A percentile compares a stretch with the other conserved stretches of the same genome.
Conservation (phyloP, 2,888 invertebrate genomes). For the Tromatobia lineatoria region DNA sequence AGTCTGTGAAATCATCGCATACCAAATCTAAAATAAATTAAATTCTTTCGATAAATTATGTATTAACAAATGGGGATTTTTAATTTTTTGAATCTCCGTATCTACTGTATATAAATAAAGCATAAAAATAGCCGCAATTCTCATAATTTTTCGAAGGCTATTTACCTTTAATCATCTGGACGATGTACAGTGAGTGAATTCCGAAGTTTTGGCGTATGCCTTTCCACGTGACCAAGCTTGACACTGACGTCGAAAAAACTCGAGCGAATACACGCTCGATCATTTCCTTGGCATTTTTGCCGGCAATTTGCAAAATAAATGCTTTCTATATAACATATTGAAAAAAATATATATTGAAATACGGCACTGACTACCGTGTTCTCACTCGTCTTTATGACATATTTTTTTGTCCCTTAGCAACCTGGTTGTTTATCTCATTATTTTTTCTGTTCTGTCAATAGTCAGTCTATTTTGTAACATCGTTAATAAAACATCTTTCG, state of each 20-base stretch:
- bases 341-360: constrained; percentile 25
- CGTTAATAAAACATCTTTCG: neutral
- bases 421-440: neutral
- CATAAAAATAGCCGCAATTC: constrained; percentile 17
- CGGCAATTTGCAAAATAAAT: constrained; percentile 20
- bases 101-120: constrained; percentile 12
- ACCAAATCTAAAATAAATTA: no score
- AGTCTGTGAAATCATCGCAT: no score
- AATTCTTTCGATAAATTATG: constrained; percentile 25
- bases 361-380: constrained; percentile 22
- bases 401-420: neutral
- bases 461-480: constrained; percentile 7
- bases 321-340: constrained; percentile 30
- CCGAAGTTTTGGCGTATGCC: constrained; percentile 19
- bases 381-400: neutral
- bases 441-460: neutral
- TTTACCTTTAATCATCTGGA: constrained; percentile 22
- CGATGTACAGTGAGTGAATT: constrained; percentile 32
- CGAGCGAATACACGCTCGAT: constrained; percentile 35
- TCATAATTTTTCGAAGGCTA: constrained; percentile 18
- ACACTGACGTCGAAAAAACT: constrained; percentile 34
- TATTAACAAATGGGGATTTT: neutral
- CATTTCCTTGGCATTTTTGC: constrained; percentile 27
- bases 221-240: constrained; percentile 23
- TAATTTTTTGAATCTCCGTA: constrained; percentile 4